Conservation (phyloP, 1,140 invertebrate genomes). For the Megalopta genalis region DNA sequence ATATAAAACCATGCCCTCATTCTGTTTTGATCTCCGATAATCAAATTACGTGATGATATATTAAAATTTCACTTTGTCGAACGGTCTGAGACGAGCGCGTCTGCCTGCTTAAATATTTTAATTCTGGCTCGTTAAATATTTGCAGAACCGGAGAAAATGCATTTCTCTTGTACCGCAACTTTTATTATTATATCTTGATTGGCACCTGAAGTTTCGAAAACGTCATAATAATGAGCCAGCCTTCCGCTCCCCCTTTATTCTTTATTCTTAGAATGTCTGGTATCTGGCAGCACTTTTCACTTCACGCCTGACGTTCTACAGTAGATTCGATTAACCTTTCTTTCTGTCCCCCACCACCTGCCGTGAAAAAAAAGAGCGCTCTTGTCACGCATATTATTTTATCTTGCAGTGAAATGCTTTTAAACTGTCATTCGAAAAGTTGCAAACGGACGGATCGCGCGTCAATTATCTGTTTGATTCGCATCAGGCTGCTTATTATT, state of each 20-base stretch:
- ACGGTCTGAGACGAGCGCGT: neutral
- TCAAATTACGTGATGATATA: neutral
- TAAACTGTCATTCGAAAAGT: slow-evolving; percentile 51
- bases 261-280: slow-evolving; percentile 2
- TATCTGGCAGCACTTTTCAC: neutral
- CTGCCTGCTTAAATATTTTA: neutral
- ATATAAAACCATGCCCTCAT: no score
- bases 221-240: slow-evolving; percentile 18
- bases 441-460: slow-evolving; percentile 30
- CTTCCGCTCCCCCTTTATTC: neutral
- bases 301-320: slow-evolving; percentile 4
- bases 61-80: neutral
- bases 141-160: neutral
- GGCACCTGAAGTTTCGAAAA: slow-evolving; percentile 6
- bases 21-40: no score
- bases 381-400: slow-evolving; percentile 37
- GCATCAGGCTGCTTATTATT: slow-evolving; percentile 28
- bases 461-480: slow-evolving; percentile 41
- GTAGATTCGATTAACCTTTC: slow-evolving; percentile 19
- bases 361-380: neutral
- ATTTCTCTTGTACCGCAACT: neutral
- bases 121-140: neutral
- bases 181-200: slow-evolving; percentile 12
- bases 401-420: slow-evolving; percentile 58
- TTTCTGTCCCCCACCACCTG: neutral